A percentile compares a stretch with the other conserved stretches of the same genome.
Conservation (phyloP, 2,113 vertebrate genomes). For the Anolis carolinensis region DNA sequence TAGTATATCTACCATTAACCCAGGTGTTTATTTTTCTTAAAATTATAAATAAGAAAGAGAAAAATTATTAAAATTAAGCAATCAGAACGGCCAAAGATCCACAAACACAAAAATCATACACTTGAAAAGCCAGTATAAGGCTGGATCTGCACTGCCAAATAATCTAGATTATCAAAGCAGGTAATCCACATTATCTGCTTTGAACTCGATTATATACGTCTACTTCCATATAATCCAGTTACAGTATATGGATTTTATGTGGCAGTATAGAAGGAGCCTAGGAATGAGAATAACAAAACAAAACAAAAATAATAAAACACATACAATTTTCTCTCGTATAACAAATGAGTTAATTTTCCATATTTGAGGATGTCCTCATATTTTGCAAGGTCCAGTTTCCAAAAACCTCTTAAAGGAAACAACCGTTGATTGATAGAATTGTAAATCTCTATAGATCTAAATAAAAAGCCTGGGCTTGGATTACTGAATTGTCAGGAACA, state of each 20-base stretch:
- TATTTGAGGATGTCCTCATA: background rate
- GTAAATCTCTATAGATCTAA: background rate
- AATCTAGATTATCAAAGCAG: too few species aligned
- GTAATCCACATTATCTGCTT: too few species aligned
- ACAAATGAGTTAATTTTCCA: background rate
- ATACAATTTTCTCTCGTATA: background rate
- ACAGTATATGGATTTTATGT: too few species aligned
- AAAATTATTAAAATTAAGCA: background rate
- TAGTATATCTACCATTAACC: too few species aligned
- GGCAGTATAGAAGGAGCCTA: too few species aligned
- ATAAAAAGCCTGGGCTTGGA: background rate
- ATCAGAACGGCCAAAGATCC: background rate
- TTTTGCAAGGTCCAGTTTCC: background rate
- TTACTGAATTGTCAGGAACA: background rate
- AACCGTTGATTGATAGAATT: background rate
- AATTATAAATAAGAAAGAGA: background rate
- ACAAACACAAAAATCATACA: background rate
- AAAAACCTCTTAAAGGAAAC: background rate
- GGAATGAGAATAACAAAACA: background rate
- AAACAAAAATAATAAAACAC: constrained; percentile 19
- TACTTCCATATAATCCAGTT: too few species aligned
- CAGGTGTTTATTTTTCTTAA: too few species aligned
- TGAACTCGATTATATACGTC: too few species aligned
- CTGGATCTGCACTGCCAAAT: background rate
- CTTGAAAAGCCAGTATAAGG: background rate